Evolutionary conservation across 2,888 invertebrate species (phyloP).

Genomic region (Drosophila kuntzei): DNA sequence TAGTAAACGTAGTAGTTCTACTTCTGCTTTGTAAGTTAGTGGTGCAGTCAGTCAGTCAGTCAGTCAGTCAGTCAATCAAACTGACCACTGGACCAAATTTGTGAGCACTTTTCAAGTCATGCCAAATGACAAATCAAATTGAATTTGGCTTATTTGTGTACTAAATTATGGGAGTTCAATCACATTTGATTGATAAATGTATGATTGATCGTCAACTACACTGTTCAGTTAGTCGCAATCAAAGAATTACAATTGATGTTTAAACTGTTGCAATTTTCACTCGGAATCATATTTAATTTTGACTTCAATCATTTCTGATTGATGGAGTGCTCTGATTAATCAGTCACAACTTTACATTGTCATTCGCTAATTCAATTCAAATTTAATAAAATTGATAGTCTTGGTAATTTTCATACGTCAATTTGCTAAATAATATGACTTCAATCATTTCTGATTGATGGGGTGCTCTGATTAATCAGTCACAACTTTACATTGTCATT

Average conservation of each 20-base stretch:
- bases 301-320: too few species aligned
- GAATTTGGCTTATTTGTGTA: not conserved
- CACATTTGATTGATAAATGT: not conserved
- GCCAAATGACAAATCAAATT: not conserved
- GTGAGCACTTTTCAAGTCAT: not conserved
- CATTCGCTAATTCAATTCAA: too few species aligned
- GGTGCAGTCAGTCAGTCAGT: constrained; percentile 47
- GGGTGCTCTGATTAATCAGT: too few species aligned
- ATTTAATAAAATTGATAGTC: too few species aligned
- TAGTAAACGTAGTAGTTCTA: constrained; percentile 1
- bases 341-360: too few species aligned
- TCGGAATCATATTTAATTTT: not conserved
- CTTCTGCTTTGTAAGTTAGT: constrained; percentile 54
- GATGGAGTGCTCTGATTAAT: too few species aligned
- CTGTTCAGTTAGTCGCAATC: not conserved
- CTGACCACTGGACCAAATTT: constrained; percentile 22
- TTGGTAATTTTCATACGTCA: not conserved
- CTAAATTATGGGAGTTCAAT: not conserved
- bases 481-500: too few species aligned
- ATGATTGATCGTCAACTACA: too few species aligned
- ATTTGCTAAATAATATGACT: not conserved
- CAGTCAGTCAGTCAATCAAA: constrained; percentile 54
- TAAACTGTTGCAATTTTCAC: not conserved
- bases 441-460: not conserved
- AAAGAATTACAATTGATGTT: too few species aligned